Evolutionary conservation across 2,888 invertebrate genomes (phyloP), one percentile per base, ranked within the genome.

Genomic region (Parthenolecanium corni): DNA sequence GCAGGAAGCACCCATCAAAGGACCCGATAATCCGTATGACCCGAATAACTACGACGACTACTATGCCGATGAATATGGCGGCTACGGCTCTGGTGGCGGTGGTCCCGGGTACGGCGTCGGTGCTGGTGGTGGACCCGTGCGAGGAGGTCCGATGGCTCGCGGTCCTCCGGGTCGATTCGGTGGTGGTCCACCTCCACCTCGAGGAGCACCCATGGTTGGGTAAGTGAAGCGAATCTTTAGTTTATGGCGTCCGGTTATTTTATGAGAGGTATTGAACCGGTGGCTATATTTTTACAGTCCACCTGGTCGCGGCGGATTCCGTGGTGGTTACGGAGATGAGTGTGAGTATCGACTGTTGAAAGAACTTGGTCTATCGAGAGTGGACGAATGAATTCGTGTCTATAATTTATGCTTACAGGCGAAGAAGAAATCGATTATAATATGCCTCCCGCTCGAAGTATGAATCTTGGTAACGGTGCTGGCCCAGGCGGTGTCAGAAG

Each of bases 41-140:
- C 94, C 97, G 36, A 86, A 91, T 75, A 93, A 96, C 76, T 97
- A 88, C 73, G 95, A 97, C 73, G 95, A 96, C 70, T 87, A 82
- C 75, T 92, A 87, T 73, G 86, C 92, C 38, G 86, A 87, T 66
- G 93, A 95, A 71, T 98, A 98, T 73, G 98, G 97, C 69, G 97
- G 97, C 64, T 96, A 84, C 76, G 85, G 86, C 9, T 77, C 74
- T 65, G 78, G 77, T 1, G 77, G 76, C 67, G 80, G 80, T 23
- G 78, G 79, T n/a, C 76, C 78, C 25, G 75, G 77, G 42, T 75
- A 76, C 36, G 76, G 79, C 2, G 73, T 74, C 2, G 72, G 74
- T 65, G 78, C 77, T 1, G 77, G 76, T 67, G 80, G 80, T 23
- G 78, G 79, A n/a, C 76, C 78, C 25, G 75, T 77, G 42, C 75